Evolutionary conservation across 2,113 vertebrate genomes (phyloP), one percentile per base, ranked within the genome.

Genomic region (Menura novaehollandiae): DNA sequence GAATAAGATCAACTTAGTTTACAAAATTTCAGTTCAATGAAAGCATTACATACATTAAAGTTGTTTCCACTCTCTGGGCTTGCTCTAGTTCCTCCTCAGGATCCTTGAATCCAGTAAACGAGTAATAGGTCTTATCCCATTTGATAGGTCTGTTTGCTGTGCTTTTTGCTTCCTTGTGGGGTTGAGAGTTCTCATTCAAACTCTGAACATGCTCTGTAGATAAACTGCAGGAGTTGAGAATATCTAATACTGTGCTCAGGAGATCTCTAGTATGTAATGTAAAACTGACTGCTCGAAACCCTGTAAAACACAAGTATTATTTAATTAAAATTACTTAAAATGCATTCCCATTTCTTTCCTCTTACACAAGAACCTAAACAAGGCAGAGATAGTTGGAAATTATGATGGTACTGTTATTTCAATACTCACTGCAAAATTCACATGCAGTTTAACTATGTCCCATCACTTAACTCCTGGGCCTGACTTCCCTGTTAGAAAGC

Each of bases 61-160:
- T 98, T 17, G 98, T 98, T 97, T 99, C 98, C 71, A 98, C 89
- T 96, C 96, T 98, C 16, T 95, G 98, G 93, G 98, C 98, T 96
- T 98, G 98, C 85, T 99, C 98, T 24, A 99, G 97, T 85, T 99
- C 99, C 96, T 99, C 98, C 37, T 99, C 99, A 23, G 99, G 99
- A 97, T 99, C 99, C 92, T 97, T 99, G 97, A 98, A 99, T 74
- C 99, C 99, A 89, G 99, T 99, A 93, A 99, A 99, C 20, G 97
- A 95, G 73, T 99, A 99, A 5, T 99, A 99, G 41, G 98, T 99
- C 96, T 99, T 99, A 95, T 99, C 98, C 99, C 99, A 99, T 83
- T 98, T 99, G 95, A 99, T 99, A 37, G 99, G 98, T 87, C 99
- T 98, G 96, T 98, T 98, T 71, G 99, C 97, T 5, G 95, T 79